Percentiles rank a stretch among this genome's conserved stretches.
Conservation (phyloP, 1,140 invertebrate species). For the Dryas iulia region DNA sequence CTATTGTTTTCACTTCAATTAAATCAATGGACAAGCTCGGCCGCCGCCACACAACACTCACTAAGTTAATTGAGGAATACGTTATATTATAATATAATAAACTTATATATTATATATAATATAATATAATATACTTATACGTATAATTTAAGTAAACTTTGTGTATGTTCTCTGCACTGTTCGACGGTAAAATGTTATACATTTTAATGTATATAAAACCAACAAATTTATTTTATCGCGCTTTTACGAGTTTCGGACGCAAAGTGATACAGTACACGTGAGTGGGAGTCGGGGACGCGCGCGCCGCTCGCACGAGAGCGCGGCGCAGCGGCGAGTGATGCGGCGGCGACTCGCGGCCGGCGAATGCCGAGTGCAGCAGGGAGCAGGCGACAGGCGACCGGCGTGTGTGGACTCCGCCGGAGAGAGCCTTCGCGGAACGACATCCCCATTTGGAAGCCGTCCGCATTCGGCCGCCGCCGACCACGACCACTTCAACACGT, state of each 20-base stretch:
- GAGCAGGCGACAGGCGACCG: too few species aligned
- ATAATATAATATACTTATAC: not conserved
- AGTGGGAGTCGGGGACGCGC: too few species aligned
- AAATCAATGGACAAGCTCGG: too few species aligned
- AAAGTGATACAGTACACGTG: too few species aligned
- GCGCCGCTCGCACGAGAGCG: not conserved
- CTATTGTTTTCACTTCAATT: not conserved
- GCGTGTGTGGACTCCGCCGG: constrained; percentile 3
- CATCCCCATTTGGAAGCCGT: constrained; percentile 19
- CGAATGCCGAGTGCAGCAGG: not conserved
- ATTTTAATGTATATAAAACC: too few species aligned
- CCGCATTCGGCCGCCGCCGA: not conserved
- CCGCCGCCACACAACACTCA: not conserved
- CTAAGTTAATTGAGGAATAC: not conserved
- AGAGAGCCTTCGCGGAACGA: constrained; percentile 18
- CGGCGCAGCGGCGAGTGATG: not conserved
- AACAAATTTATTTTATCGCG: too few species aligned
- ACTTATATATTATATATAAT: too few species aligned
- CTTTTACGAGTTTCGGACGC: too few species aligned
- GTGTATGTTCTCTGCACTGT: too few species aligned
- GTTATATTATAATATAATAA: too few species aligned
- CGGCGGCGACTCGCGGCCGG: too few species aligned
- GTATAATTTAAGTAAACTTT: not conserved
- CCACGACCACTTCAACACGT: not conserved
- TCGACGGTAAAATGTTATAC: too few species aligned